A percentile compares a stretch with the other conserved stretches of the same genome.
Conservation (phyloP, 2,888 invertebrate species). For the Stenotaenia linearis region DNA sequence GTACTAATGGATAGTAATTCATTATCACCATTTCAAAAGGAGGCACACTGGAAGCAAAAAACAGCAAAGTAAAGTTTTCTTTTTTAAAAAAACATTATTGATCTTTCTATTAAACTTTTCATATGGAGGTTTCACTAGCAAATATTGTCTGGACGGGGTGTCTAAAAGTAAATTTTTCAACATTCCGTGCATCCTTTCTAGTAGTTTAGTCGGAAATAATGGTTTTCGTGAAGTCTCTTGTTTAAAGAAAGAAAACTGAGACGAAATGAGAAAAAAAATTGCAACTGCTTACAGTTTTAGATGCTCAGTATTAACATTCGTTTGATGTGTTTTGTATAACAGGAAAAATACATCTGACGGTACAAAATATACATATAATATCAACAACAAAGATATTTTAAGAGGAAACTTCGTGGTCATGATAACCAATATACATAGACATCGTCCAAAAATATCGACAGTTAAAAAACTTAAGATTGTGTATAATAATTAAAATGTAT, state of each 20-base stretch:
- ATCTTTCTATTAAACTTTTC: neutral
- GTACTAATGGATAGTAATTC: neutral
- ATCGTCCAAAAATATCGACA: neutral
- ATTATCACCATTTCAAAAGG: neutral
- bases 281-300: neutral
- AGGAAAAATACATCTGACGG: conserved; percentile 1
- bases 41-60: conserved; percentile 18
- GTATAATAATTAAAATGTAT: neutral
- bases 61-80: neutral
- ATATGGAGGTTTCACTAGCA: neutral
- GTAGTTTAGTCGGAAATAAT: neutral
- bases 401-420: neutral
- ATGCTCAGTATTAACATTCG: neutral
- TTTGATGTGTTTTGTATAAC: neutral
- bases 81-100: neutral
- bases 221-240: neutral
- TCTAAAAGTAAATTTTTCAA: neutral
- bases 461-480: conserved; percentile 3
- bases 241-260: neutral
- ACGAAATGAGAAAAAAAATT: neutral
- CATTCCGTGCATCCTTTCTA: neutral
- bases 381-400: neutral
- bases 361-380: conserved; percentile 10
- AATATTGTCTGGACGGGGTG: neutral
- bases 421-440: neutral